Evolutionary conservation across 1,140 invertebrate genomes (phyloP).

Genomic region (Oedothorax gibbosus): DNA sequence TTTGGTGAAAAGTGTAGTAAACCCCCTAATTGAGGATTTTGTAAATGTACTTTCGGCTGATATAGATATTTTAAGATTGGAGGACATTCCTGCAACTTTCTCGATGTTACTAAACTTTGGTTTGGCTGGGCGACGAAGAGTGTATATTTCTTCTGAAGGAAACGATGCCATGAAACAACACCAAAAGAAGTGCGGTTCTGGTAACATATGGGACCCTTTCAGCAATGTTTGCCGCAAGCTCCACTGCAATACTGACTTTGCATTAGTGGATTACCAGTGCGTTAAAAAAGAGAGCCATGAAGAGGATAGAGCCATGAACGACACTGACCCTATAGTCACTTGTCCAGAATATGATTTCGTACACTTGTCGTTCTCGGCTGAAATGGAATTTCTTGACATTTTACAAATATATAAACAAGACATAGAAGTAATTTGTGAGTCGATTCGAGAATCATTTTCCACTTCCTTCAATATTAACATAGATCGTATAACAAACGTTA

Average conservation of each 20-base stretch:
- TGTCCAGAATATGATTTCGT: conserved; percentile 26
- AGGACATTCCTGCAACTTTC: conserved; percentile 61
- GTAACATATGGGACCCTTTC: conserved; percentile 61
- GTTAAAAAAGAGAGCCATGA: conserved; percentile 32
- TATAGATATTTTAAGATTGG: conserved; percentile 13
- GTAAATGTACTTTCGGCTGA: conserved; percentile 30
- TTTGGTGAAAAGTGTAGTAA: conserved; percentile 1
- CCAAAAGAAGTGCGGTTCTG: conserved; percentile 26
- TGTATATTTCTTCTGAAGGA: conserved; percentile 55
- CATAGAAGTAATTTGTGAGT: conserved; percentile 21
- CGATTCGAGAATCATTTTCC: conserved; percentile 25
- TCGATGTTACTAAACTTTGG: conserved; percentile 62
- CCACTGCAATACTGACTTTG: conserved; percentile 57
- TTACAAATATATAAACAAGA: conserved; percentile 14
- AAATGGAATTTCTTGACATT: conserved; percentile 38
- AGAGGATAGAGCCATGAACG: background rate
- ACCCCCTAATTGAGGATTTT: background rate
- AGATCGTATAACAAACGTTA: conserved; percentile 48
- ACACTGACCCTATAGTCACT: background rate
- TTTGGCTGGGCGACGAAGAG: conserved; percentile 52
- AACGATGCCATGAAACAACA: conserved; percentile 37
- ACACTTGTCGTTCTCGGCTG: conserved; percentile 36
- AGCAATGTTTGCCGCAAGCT: conserved; percentile 52
- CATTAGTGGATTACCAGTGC: conserved; percentile 55
- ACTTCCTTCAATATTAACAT: conserved; percentile 38